Base-by-base conservation (phyloP, 2,797 vertebrate genomes). In the Xiphophorus birchmanni region DNA sequence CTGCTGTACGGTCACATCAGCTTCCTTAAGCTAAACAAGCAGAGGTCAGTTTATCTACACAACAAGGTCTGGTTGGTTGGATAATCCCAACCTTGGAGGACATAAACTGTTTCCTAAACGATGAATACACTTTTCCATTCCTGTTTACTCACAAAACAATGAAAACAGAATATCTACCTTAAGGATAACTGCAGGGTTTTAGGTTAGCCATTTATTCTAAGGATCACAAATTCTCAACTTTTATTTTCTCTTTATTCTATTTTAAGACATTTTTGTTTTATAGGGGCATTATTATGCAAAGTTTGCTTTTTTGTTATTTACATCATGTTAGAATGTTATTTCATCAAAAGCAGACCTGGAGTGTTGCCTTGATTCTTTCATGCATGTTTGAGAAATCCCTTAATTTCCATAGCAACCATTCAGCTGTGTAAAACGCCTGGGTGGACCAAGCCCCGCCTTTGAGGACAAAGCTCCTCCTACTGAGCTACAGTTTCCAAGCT, bases 121-220 rank as follows among this genome's bases (percentile, higher is more conserved):
- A 37, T 17, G 2, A 35, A 35, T 37, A 17, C 7, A 1, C 29
- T 21, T 21, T 65, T 18, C 32, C 15, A 37, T 35, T 35, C 7
- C 4, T n/a, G 58, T 32, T 5, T 60, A 32, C 58, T 32, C 32
- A 10, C 63, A 37, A 65, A 65, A 35, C 15, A 65, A 37, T 15
- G 12, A 60, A 85, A 85, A 76, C 76, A 77, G 60, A 58, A 85
- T 84, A 74, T 48, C 40, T 35, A 65, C 74, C 84, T 73, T 82
- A 83, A 86, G 6, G 18, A 79, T 82, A 84, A 84, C 83, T 74
- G 65, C 82, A 71, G 29, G 21, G 40, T 78, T 77, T 26, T 74
- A 23, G 60, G 77, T 73, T 65, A 35, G 82, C 37, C 60, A 75
- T 84, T 83, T 37, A 37, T 74, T 48, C 56, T 80, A 73, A 18